phyloP scores from a whole-genome alignment of 2,113 vertebrate species.

The Zosterops borbonicus region DNA sequence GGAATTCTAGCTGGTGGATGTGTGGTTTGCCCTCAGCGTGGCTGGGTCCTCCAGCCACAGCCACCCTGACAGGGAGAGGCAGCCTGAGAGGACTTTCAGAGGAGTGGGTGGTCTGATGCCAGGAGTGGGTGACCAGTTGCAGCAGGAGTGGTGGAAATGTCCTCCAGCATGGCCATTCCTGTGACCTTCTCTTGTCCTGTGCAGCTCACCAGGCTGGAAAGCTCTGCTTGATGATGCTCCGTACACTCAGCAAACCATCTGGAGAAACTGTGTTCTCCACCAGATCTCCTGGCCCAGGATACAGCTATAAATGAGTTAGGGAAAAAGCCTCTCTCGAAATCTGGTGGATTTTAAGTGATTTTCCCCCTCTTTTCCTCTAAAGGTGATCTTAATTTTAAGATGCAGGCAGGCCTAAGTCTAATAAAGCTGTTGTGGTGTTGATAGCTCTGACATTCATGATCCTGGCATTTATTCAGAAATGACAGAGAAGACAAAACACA shows the following conservation, averaged over 20 bases:
- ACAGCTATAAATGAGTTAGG: not conserved
- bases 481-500: slow-evolving; percentile 21
- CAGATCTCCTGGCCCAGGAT: not conserved
- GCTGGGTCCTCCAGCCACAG: not conserved
- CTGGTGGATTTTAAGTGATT: not conserved
- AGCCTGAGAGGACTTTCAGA: not conserved
- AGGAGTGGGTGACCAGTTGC: not conserved
- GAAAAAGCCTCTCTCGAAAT: not conserved
- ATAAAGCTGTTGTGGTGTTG: not conserved
- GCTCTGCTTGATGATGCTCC: not conserved
- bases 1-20: accelerated
- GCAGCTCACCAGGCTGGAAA: not conserved
- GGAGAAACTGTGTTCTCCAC: not conserved
- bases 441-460: not conserved
- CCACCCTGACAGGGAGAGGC: not conserved
- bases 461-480: slow-evolving; percentile 16
- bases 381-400: not conserved
- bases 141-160: not conserved
- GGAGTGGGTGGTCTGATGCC: not conserved
- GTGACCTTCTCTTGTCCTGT: not conserved
- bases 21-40: accelerated
- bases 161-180: not conserved
- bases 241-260: not conserved
- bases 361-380: not conserved
- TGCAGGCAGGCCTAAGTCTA: not conserved